A percentile compares a stretch with the other conserved stretches of the same genome.
These are phyloP conservation scores for Anolis carolinensis DNA, from an alignment of 2,113 vertebrate species.

Conservation along the genomic window DNA sequence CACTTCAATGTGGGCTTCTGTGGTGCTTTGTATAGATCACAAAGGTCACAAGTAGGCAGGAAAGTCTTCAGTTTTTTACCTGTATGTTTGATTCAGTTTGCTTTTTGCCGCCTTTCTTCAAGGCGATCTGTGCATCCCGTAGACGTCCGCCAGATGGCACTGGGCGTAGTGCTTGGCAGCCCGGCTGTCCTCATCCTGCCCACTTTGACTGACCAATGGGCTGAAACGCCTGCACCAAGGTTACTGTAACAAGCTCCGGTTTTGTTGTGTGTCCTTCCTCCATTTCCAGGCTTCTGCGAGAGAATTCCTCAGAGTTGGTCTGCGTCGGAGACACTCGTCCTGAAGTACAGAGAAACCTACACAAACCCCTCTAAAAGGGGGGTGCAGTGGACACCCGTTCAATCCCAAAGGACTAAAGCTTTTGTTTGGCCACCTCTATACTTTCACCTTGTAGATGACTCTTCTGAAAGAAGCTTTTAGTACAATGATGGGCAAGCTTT, in stretches of 20 bases:
- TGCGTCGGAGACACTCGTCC: conserved; percentile 14
- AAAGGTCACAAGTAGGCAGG: no score
- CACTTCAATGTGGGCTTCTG: no score
- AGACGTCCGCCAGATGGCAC: conserved; percentile 61
- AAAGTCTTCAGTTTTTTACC: no score
- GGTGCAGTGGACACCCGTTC: no score
- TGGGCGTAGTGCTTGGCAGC: not conserved
- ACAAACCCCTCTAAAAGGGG: not conserved
- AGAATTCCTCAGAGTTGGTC: not conserved
- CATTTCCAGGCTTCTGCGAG: not conserved
- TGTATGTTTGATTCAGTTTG: no score
- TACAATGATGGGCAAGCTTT: no score
- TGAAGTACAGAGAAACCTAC: not conserved
- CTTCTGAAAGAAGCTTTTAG: no score
- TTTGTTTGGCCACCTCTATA: no score
- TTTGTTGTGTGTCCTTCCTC: not conserved
- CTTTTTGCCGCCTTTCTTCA: not conserved
- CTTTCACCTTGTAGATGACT: no score
- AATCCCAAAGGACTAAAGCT: no score
- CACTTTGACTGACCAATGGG: fast-evolving
- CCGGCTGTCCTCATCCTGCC: no score
- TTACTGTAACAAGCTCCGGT: not conserved
- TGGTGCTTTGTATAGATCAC: no score
- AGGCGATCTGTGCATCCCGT: not conserved
- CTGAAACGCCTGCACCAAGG: fast-evolving